phyloP scores from a whole-genome alignment of 2,888 invertebrate species.

The Plebejus argus region DNA sequence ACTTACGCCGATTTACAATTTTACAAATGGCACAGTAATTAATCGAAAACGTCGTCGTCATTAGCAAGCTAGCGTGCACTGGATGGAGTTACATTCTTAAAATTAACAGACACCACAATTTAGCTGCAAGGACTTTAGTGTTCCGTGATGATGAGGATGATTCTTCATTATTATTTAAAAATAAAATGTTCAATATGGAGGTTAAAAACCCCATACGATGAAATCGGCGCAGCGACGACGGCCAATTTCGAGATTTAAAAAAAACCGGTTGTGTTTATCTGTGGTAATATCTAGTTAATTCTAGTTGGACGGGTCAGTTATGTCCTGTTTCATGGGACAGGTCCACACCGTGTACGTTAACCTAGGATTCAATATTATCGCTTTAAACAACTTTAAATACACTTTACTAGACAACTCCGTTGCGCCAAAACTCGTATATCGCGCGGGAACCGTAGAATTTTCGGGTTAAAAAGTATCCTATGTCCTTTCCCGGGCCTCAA shows the following conservation, averaged over 20 bases:
- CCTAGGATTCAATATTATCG: constrained; percentile 2
- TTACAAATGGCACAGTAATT: too few relatives aligned
- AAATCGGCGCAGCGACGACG: background rate
- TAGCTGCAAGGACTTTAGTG: background rate
- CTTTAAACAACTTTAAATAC: background rate
- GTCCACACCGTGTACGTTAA: background rate
- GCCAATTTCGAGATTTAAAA: background rate
- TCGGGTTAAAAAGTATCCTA: too few relatives aligned
- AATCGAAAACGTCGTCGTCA: too few relatives aligned
- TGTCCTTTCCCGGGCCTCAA: too few relatives aligned
- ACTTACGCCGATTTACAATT: too few relatives aligned
- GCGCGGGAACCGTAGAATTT: too few relatives aligned
- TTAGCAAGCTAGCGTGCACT: too few relatives aligned
- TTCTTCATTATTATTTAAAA: background rate
- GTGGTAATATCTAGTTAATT: constrained; percentile 23
- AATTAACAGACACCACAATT: too few relatives aligned
- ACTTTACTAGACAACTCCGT: too few relatives aligned
- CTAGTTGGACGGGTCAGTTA: constrained; percentile 39
- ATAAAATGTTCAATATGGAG: background rate
- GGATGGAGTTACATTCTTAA: too few relatives aligned
- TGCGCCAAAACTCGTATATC: too few relatives aligned
- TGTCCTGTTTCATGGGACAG: constrained; percentile 23
- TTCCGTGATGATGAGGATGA: background rate
- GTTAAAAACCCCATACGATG: background rate
- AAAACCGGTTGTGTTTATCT: background rate